Evolutionary conservation across 2,888 invertebrate genomes (phyloP).

Genomic region (Drosophila kuntzei): DNA sequence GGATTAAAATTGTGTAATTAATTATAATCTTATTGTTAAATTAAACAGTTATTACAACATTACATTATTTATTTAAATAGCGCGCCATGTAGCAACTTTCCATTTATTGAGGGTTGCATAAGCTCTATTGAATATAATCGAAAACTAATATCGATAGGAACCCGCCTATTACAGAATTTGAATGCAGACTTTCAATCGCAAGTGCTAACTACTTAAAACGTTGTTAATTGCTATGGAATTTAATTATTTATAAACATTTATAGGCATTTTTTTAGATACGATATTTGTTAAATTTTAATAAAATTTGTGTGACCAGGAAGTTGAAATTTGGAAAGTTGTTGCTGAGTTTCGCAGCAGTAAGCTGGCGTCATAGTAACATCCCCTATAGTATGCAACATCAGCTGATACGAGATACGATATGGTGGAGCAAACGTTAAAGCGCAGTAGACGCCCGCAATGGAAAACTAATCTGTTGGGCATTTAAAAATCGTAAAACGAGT

Average conservation of each 20-base stretch:
- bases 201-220: no score
- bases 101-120: background rate
- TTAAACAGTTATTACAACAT: no score
- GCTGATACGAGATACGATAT: conserved; percentile 3
- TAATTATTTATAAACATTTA: background rate
- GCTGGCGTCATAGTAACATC: background rate
- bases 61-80: no score
- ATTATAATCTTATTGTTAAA: background rate
- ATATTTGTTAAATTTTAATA: background rate
- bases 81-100: background rate
- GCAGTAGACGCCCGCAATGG: background rate
- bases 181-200: no score
- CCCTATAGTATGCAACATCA: conserved; percentile 8
- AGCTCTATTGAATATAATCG: background rate
- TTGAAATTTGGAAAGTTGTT: background rate
- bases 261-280: background rate
- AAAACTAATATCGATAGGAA: background rate
- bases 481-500: background rate
- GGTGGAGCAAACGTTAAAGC: conserved; percentile 2
- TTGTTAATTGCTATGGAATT: background rate
- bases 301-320: background rate
- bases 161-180: background rate
- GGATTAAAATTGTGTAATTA: background rate
- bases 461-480: background rate
- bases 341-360: background rate